These are phyloP conservation scores for Eulemur macaco DNA, from an alignment of 2,113 vertebrate genomes.

Conservation along the genomic window DNA sequence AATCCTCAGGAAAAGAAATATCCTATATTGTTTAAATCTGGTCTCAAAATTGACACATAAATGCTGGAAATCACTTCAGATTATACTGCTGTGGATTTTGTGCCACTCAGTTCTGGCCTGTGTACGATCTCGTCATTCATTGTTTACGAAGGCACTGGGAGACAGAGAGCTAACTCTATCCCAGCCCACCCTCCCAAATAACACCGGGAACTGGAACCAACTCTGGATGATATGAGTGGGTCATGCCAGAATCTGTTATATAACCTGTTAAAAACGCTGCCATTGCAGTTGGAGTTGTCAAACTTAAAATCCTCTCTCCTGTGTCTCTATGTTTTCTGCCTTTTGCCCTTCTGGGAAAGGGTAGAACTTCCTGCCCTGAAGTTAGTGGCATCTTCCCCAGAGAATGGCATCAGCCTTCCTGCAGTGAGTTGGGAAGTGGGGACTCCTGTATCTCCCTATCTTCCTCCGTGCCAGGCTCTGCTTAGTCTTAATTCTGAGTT, in stretches of 20 bases:
- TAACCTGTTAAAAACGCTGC: conserved; percentile 29
- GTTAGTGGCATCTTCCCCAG: not conserved
- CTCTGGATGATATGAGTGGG: conserved; percentile 17
- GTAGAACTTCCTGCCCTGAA: not conserved
- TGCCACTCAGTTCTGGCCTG: not conserved
- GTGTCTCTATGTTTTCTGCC: not conserved
- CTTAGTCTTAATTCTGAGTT: not conserved
- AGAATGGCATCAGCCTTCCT: not conserved
- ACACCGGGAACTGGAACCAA: not conserved
- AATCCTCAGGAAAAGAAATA: conserved; percentile 19
- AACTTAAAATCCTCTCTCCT: not conserved
- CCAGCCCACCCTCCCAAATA: not conserved
- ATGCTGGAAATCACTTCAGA: not conserved
- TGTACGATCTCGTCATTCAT: not conserved
- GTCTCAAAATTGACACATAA: conserved; percentile 40
- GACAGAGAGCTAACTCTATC: not conserved
- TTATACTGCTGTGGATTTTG: not conserved
- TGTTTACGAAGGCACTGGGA: not conserved
- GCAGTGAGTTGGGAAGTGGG: not conserved
- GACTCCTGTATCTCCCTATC: not conserved
- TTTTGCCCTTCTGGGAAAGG: conserved; percentile 15
- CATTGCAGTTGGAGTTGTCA: not conserved
- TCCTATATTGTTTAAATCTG: conserved; percentile 3
- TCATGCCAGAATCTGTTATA: not conserved
- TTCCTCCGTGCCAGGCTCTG: not conserved